Conservation (phyloP, 2,888 invertebrate species). For the Scaptomyza polygonia region DNA sequence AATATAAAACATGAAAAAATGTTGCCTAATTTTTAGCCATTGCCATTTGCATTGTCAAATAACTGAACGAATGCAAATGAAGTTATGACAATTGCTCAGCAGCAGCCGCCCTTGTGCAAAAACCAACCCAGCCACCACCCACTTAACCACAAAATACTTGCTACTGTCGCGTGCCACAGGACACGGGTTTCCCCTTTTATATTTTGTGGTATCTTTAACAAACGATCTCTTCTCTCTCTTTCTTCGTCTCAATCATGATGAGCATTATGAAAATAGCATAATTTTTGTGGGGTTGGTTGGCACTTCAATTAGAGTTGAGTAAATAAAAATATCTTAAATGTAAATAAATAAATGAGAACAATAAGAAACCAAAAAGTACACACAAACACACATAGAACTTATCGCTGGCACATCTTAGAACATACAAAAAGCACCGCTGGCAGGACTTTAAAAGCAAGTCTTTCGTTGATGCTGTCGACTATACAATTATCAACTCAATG, state of each 20-base stretch:
- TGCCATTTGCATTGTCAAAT: conserved; percentile 48
- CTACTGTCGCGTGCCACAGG: conserved; percentile 54
- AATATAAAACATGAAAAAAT: conserved; percentile 28
- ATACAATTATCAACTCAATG: conserved; percentile 65
- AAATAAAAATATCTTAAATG: conserved; percentile 51
- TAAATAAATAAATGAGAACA: conserved; percentile 35
- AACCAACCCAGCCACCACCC: not conserved
- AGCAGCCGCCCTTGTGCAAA: conserved; percentile 32
- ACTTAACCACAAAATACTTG: conserved; percentile 43
- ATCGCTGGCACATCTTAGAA: conserved; percentile 15
- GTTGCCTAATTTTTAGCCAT: conserved; percentile 51
- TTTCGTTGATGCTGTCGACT: conserved; percentile 38
- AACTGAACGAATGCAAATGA: conserved; percentile 63
- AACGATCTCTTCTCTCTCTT: conserved; percentile 66
- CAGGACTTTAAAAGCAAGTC: conserved; percentile 23
- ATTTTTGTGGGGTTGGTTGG: conserved; percentile 69
- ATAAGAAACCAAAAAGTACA: conserved; percentile 4
- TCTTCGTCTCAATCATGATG: conserved; percentile 59
- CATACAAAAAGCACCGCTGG: conserved; percentile 31
- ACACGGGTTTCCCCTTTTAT: conserved; percentile 17
- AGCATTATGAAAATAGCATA: conserved; percentile 78
- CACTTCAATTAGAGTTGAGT: conserved; percentile 73
- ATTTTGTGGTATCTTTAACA: conserved; percentile 45
- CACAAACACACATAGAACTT: conserved; percentile 6
- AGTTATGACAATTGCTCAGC: conserved; percentile 65